Conservation (phyloP, 2,797 vertebrate genomes). For the Sciaenops ocellatus region DNA sequence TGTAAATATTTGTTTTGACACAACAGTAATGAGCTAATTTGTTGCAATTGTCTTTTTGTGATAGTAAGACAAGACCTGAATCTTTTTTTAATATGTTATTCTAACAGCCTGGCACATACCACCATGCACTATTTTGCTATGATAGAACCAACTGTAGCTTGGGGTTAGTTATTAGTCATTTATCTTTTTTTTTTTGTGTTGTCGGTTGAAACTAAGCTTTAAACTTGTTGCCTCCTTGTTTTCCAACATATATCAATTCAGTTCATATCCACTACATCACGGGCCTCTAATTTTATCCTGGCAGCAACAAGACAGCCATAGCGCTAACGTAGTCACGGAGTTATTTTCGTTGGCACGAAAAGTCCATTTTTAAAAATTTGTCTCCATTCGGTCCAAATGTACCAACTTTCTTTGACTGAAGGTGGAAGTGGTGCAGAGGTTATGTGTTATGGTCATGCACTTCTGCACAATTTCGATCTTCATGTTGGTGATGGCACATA, state of each 20-base stretch:
- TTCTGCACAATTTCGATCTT: conserved; percentile 58
- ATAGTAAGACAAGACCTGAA: conserved; percentile 72
- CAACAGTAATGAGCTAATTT: conserved; percentile 66
- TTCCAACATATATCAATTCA: conserved; percentile 30
- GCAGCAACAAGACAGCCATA: conserved; percentile 28
- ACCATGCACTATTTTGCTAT: conserved; percentile 57
- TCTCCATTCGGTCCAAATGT: conserved; percentile 29
- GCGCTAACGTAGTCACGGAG: not conserved
- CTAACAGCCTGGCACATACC: conserved; percentile 58
- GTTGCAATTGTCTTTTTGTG: conserved; percentile 73
- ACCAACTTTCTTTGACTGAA: conserved; percentile 34
- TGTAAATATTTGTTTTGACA: conserved; percentile 77
- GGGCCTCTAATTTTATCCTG: conserved; percentile 68
- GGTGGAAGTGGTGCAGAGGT: conserved; percentile 36
- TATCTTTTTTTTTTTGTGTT: conserved; percentile 45
- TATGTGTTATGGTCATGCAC: conserved; percentile 51
- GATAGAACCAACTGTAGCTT: conserved; percentile 51
- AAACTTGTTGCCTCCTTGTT: conserved; percentile 66
- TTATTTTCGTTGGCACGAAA: conserved; percentile 29
- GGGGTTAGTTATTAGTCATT: conserved; percentile 22
- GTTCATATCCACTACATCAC: conserved; percentile 33
- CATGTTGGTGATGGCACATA: conserved; percentile 11
- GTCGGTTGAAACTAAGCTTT: conserved; percentile 77
- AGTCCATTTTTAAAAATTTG: conserved; percentile 37
- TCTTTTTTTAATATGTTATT: conserved; percentile 52